phyloP scores from a whole-genome alignment of 2,888 invertebrate species.

The Lasioglossum calceatum region DNA sequence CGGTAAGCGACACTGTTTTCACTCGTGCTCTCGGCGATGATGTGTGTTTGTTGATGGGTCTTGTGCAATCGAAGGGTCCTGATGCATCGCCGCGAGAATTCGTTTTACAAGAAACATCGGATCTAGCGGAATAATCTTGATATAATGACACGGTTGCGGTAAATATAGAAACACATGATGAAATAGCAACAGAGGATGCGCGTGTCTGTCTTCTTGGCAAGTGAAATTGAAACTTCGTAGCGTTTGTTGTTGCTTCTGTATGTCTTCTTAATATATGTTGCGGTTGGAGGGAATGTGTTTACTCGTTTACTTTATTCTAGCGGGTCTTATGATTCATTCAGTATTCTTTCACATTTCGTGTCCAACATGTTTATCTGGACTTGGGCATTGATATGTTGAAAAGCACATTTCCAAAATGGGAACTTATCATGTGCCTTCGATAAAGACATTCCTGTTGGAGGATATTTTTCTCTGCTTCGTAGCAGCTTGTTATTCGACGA shows the following conservation, averaged over 20 bases:
- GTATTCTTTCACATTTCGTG: not conserved
- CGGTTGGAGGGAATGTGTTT: not conserved
- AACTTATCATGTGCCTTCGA: too few species aligned
- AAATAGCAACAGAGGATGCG: not conserved
- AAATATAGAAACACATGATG: conserved; percentile 5
- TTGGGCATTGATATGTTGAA: not conserved
- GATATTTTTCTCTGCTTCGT: too few species aligned
- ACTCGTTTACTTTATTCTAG: not conserved
- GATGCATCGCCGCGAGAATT: not conserved
- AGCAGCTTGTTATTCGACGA: too few species aligned
- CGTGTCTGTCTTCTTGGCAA: conserved; percentile 1
- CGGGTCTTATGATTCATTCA: not conserved
- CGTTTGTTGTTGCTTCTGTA: not conserved
- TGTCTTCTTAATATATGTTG: not conserved
- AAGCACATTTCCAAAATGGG: not conserved
- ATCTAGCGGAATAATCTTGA: not conserved
- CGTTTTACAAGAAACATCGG: not conserved
- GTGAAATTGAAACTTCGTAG: not conserved
- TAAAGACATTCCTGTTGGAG: too few species aligned
- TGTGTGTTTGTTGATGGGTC: not conserved
- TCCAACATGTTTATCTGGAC: not conserved
- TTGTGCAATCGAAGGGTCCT: not conserved
- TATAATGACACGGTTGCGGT: not conserved
- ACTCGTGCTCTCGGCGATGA: not conserved
- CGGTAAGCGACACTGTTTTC: conserved; percentile 48